Evolutionary conservation across 1,140 invertebrate genomes (phyloP).

Genomic region (Aphis craccivora): DNA sequence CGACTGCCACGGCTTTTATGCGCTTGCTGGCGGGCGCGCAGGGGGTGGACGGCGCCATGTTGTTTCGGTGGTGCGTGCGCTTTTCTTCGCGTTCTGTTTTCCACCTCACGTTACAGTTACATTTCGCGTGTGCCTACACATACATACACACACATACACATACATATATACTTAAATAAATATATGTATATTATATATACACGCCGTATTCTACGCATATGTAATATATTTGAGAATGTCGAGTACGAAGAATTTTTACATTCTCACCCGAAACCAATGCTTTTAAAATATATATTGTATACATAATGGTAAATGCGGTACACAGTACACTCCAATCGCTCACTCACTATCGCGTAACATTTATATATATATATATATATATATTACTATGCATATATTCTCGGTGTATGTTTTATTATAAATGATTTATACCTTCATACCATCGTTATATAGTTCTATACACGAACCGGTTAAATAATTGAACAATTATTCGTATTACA

Average conservation of each 20-base stretch:
- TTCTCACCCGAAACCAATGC: background rate
- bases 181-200: background rate
- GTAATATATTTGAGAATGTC: slow-evolving; percentile 7
- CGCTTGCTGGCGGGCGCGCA: background rate
- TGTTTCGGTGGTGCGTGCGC: slow-evolving; percentile 35
- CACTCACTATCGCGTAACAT: background rate
- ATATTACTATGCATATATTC: background rate
- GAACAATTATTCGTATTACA: background rate
- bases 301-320: background rate
- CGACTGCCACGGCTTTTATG: background rate
- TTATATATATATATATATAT: background rate
- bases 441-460: background rate
- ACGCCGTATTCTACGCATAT: background rate
- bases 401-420: background rate
- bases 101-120: background rate
- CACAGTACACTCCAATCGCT: background rate
- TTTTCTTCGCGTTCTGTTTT: slow-evolving; percentile 32
- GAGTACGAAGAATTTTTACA: background rate
- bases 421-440: background rate
- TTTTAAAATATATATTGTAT: background rate
- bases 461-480: background rate
- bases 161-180: background rate
- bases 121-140: background rate
- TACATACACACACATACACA: background rate
- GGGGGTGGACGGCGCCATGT: slow-evolving; percentile 34